Evolutionary conservation across 2,113 vertebrate genomes (phyloP).

Genomic region (Etheostoma cragini): DNA sequence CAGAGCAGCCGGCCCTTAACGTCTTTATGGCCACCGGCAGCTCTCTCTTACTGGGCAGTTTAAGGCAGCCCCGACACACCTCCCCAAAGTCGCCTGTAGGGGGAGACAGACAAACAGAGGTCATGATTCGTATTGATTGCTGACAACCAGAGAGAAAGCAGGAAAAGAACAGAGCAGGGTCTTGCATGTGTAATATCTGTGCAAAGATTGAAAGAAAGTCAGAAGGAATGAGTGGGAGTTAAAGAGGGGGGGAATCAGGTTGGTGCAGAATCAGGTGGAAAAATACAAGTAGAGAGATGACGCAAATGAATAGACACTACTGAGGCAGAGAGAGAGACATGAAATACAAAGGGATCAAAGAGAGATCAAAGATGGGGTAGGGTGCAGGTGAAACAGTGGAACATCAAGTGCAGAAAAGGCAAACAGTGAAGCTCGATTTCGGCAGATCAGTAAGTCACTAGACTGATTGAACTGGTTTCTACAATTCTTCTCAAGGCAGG

Average conservation of each 20-base stretch:
- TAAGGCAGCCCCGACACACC: constrained; percentile 90
- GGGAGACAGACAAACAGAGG: constrained; percentile 36
- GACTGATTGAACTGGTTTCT: constrained; percentile 29
- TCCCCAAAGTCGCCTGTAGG: constrained; percentile 92
- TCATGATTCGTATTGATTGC: neutral
- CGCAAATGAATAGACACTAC: constrained; percentile 48
- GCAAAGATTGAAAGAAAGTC: constrained; percentile 17
- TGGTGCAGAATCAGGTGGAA: constrained; percentile 17
- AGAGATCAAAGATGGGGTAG: constrained; percentile 51
- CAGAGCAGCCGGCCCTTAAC: constrained; percentile 88
- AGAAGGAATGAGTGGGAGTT: neutral
- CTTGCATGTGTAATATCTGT: constrained; percentile 4
- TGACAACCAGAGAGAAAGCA: neutral
- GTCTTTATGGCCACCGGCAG: constrained; percentile 93
- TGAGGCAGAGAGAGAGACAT: constrained; percentile 26
- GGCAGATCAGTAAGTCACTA: constrained; percentile 8
- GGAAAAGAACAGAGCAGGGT: neutral
- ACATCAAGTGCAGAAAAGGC: neutral
- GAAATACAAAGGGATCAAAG: constrained; percentile 62
- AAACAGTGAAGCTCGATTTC: constrained; percentile 4
- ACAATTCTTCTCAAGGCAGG: constrained; percentile 21
- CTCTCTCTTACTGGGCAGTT: constrained; percentile 93
- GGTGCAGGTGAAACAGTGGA: constrained; percentile 26
- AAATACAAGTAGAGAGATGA: constrained; percentile 43
- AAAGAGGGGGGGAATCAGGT: neutral